Evolutionary conservation across 1,140 invertebrate genomes (phyloP), one percentile per base, ranked within the genome.

Genomic region (Cylas formicarius): DNA sequence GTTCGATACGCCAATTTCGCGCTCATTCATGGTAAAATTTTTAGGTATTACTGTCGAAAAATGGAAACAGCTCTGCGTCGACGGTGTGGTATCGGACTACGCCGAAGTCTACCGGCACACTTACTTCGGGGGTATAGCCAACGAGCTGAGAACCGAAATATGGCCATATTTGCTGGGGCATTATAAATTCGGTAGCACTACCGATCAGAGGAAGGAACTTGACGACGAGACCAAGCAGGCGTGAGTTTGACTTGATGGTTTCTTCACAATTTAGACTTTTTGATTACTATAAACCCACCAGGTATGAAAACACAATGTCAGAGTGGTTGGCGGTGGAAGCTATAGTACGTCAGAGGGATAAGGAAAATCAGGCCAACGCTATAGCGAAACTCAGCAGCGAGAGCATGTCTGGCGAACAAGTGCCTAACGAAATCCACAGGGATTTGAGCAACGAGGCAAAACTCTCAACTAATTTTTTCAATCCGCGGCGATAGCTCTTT

Each of bases 301-400:
- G 58, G 4, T 91, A 91, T 57, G 90, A 94, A 68, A 82, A 84
- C 5, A 87, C 82, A 2, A 90, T 92, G 87, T 90, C 87, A 1
- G 90, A 94, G 62, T 96, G 92, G 92, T 66, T 91, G 35, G 89
- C 86, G 1, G 87, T 95, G 1, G 92, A 95, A 63, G 89, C 89
- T 1, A 92, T 94, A 44, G 87, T 94, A 1, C 65, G 81, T 43
- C 88, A 93, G 62, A 62, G 82, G 44, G 91, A 96, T 58, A 82
- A 86, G 42, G 78, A 80, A 58, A 74, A 72, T 20, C 78, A 78
- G 1, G 76, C 77, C 0, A 70, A 75, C 9, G 78, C 77, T 8
- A 76, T 80, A 39, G 78, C 78, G 4, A 69, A 78, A 43, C 61
- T 80, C 1, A 74, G 75, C 24, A 76, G 76, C 18, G 71, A 72